These are phyloP conservation scores for Melanostigma gelatinosum DNA, from an alignment of 2,113 vertebrate genomes.

Conservation along the genomic window DNA sequence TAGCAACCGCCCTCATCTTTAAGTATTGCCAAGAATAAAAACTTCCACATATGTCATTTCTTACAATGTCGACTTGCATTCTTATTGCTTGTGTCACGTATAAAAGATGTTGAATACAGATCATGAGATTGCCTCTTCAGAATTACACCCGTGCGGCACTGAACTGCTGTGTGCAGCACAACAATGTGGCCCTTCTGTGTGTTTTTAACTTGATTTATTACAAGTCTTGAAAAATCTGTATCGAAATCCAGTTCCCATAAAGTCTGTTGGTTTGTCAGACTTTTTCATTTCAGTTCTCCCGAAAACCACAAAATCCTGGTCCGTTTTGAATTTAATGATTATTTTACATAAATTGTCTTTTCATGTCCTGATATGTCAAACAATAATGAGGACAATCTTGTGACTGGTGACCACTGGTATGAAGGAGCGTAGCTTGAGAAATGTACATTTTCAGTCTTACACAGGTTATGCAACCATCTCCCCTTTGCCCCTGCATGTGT, in stretches of 20 bases:
- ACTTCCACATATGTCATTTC: background rate
- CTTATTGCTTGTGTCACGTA: conserved; percentile 1
- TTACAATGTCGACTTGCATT: background rate
- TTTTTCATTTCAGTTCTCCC: background rate
- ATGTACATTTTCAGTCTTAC: conserved; percentile 8
- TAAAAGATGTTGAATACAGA: conserved; percentile 26
- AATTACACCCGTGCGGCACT: background rate
- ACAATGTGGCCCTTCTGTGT: background rate
- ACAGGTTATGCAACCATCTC: conserved; percentile 44
- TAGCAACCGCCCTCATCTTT: background rate
- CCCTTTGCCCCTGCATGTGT: conserved; percentile 35
- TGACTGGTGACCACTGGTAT: conserved; percentile 1
- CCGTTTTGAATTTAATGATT: background rate
- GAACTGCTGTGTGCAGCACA: background rate
- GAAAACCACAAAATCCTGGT: background rate
- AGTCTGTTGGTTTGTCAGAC: background rate
- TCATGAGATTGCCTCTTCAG: background rate
- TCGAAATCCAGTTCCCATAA: background rate
- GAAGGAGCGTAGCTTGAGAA: background rate
- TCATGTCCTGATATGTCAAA: background rate
- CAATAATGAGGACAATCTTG: background rate
- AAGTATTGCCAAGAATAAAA: background rate
- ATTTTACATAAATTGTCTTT: background rate
- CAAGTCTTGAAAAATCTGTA: background rate
- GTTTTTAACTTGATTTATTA: conserved; percentile 12